Conservation (phyloP, 2,113 vertebrate genomes). For the Limnothrissa miodon region DNA sequence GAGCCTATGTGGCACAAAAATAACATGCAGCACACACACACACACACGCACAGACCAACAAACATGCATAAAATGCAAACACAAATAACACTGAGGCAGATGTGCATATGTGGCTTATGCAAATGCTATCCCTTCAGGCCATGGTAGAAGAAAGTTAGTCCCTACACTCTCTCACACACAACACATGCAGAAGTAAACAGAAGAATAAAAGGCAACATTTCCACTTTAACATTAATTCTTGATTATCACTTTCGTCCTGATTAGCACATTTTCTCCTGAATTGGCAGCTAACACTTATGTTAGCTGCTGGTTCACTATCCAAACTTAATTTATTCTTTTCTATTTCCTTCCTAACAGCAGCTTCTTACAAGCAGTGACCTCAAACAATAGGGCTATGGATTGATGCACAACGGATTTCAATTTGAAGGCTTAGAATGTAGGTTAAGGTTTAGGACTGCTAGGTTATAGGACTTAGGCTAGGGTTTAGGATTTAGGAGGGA, state of each 20-base stretch:
- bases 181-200: not conserved
- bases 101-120: not conserved
- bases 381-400: too few species aligned
- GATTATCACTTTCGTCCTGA: not conserved
- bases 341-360: too few species aligned
- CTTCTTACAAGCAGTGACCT: too few species aligned
- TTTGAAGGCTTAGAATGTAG: too few species aligned
- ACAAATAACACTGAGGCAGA: slow-evolving; percentile 1
- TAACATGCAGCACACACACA: not conserved
- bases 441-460: too few species aligned
- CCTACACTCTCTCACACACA: not conserved
- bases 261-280: too few species aligned
- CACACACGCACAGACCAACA: not conserved
- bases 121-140: not conserved
- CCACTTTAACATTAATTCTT: not conserved
- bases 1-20: not conserved
- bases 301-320: too few species aligned
- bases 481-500: too few species aligned
- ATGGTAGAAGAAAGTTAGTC: not conserved
- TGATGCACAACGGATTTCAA: too few species aligned
- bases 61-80: not conserved
- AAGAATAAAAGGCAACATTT: not conserved
- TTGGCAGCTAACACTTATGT: too few species aligned
- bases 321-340: too few species aligned
- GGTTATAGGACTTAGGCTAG: not conserved